Conservation (phyloP, 2,113 vertebrate genomes). For the Gavia stellata region DNA sequence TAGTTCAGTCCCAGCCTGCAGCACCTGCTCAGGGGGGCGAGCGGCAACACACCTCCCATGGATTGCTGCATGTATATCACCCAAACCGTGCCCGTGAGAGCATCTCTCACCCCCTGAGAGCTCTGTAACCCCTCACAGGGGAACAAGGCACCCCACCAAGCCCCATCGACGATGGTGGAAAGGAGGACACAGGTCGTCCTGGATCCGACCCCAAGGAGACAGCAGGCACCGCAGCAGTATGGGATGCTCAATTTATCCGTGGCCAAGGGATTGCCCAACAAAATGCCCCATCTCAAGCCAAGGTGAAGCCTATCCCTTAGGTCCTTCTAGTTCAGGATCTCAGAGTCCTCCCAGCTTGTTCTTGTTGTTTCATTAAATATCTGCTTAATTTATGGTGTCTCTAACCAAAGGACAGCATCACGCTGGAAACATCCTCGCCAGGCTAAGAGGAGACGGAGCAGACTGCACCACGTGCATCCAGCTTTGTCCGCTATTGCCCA, state of each 20-base stretch:
- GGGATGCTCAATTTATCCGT: background rate
- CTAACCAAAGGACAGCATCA: background rate
- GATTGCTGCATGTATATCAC: no score
- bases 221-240: rapidly evolving
- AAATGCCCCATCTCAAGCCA: background rate
- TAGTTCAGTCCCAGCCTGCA: background rate
- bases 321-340: background rate
- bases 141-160: background rate
- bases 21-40: rapidly evolving
- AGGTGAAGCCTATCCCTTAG: background rate
- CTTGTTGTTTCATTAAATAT: background rate
- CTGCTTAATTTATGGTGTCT: background rate
- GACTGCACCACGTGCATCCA: rapidly evolving
- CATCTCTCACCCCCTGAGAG: background rate
- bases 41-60: background rate
- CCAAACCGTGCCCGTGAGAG: background rate
- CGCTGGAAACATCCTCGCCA: rapidly evolving
- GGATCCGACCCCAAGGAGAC: background rate
- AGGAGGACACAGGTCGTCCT: background rate
- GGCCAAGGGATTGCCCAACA: background rate
- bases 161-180: background rate
- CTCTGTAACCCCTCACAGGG: background rate
- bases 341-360: background rate
- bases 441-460: background rate
- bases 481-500: rapidly evolving